Base-by-base conservation (phyloP, 2,797 vertebrate species). In the Tolypeutes matacus region DNA sequence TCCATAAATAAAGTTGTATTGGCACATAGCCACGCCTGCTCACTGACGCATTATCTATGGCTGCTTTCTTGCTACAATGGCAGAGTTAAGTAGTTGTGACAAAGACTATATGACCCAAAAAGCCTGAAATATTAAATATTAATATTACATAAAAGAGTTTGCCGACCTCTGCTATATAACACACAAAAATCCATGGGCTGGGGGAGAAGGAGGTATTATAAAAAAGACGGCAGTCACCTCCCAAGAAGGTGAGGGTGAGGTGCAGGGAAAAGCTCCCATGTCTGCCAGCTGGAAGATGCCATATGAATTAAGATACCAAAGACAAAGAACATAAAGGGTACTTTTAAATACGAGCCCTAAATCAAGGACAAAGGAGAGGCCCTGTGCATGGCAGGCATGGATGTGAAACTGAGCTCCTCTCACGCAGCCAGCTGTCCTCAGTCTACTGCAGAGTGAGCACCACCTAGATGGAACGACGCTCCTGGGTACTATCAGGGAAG, bases 361-460 rank as follows among this genome's bases (percentile, higher is more conserved):
- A 21, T 12, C 34, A 17, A 25, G 34, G 56, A 27, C 25, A 2
- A 3, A 2, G 89, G 34, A 11, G n/a, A 62, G 84, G 17, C 15
- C 42, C 21, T 31, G n/a, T 5, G 4, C 3, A 12, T 5, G 1
- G 7, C 18, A 88, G 67, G 46, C 4, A 0, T 3, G 27, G 25
- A 5, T 17, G 1, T 25, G 62, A 60, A 49, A 5, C 23, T 0
- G 13, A 27, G 8, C 69, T 21, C 27, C 56, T 31, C 27, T 67
- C 49, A 23, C 2, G 2, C 0, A 0, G 31, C 34, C n/a, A 0
- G 2, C 51, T 20, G 67, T 15, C 0, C 0, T 0, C 2, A 0
- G 3, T 21, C 72, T 0, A 25, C 4, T 36, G n/a, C 31, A 39
- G 15, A 1, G 58, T 12, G 7, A 11, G 58, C 11, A 2, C 49